Evolutionary conservation across 2,888 invertebrate genomes (phyloP).

Genomic region (Galerucella pusilla): DNA sequence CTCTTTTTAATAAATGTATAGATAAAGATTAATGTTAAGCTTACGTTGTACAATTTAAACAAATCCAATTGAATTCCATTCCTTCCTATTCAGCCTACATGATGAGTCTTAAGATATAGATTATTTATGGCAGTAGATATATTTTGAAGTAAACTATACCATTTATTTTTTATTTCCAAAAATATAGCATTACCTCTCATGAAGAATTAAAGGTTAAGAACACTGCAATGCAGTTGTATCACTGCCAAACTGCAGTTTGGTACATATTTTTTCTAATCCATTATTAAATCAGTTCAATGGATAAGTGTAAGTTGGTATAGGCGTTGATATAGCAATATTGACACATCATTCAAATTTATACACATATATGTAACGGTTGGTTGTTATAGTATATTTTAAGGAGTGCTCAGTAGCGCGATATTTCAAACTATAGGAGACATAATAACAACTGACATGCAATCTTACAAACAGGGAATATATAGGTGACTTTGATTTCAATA

Average conservation of each 20-base stretch:
- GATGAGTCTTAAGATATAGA: no score
- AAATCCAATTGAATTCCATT: no score
- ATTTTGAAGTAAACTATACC: background rate
- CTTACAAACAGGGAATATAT: background rate
- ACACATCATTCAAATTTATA: conserved; percentile 7
- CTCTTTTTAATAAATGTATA: no score
- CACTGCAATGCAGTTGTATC: conserved; percentile 24
- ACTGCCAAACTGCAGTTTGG: conserved; percentile 24
- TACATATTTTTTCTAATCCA: background rate
- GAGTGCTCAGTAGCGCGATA: background rate
- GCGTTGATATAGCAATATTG: background rate
- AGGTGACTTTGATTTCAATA: background rate
- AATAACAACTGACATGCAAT: conserved; percentile 12
- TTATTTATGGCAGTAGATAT: no score
- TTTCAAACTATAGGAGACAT: background rate
- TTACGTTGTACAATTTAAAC: no score
- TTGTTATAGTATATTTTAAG: conserved; percentile 7
- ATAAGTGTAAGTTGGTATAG: background rate
- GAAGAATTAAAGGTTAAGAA: background rate
- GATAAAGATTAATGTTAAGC: no score
- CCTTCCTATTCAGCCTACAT: no score
- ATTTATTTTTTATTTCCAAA: background rate
- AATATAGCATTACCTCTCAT: background rate
- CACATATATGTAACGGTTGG: background rate
- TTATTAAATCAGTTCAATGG: background rate